phyloP scores from a whole-genome alignment of 2,888 invertebrate genomes.

The Pterobdella sp. region DNA sequence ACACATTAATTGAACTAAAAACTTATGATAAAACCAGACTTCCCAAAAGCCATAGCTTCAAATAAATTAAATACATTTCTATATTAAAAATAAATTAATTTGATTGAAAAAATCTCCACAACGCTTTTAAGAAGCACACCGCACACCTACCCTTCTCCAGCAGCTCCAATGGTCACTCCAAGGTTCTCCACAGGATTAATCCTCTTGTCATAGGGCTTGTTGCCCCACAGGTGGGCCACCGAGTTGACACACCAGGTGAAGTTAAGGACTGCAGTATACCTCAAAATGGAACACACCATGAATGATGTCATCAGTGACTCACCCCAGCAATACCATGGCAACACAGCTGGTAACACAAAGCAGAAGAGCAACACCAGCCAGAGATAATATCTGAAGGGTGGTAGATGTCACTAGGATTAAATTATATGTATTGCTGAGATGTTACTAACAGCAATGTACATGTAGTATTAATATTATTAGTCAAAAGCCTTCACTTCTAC shows the following conservation, averaged over 20 bases:
- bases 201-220: constrained; percentile 75
- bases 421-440: no score
- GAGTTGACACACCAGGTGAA: constrained; percentile 91
- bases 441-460: no score
- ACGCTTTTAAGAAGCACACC: neutral
- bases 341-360: constrained; percentile 70
- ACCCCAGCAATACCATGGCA: constrained; percentile 76
- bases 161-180: constrained; percentile 58
- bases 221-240: constrained; percentile 86
- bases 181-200: constrained; percentile 71
- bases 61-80: no score
- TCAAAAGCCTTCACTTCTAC: no score
- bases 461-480: no score
- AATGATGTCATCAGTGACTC: constrained; percentile 72
- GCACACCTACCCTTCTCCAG: constrained; percentile 54
- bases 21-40: no score
- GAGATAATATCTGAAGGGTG: constrained; percentile 61
- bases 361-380: constrained; percentile 68
- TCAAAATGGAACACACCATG: constrained; percentile 68
- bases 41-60: no score
- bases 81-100: no score
- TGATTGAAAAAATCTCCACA: neutral
- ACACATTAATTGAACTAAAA: no score
- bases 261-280: constrained; percentile 77
- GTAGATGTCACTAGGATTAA: neutral